Percentiles rank a stretch among this genome's conserved stretches.
phyloP scores from a whole-genome alignment of 2,888 invertebrate species.

The Amphipyra tragopoginis region DNA sequence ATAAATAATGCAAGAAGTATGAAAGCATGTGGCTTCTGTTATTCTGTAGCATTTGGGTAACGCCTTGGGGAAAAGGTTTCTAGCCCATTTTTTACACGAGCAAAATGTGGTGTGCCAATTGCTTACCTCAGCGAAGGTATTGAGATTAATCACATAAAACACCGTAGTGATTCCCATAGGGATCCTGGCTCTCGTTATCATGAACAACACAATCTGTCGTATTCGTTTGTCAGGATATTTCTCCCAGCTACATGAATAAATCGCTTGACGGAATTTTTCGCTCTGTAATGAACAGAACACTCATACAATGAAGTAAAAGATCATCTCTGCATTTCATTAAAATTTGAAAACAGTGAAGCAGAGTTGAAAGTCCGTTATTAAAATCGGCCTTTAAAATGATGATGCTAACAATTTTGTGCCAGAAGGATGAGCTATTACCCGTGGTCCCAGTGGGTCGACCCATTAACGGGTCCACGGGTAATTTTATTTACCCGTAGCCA shows the following conservation, averaged over 20 bases:
- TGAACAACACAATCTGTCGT: slow-evolving; percentile 73
- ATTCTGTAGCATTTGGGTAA: no score
- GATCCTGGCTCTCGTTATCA: slow-evolving; percentile 73
- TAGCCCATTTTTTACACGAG: slow-evolving; percentile 2
- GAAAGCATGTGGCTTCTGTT: neutral
- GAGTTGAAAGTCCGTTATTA: no score
- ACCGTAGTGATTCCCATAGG: slow-evolving; percentile 75
- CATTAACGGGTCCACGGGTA: no score
- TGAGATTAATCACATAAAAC: slow-evolving; percentile 75
- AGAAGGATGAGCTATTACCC: no score
- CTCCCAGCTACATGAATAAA: slow-evolving; percentile 81
- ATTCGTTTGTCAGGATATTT: slow-evolving; percentile 60
- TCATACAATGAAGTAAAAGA: neutral
- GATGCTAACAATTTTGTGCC: no score
- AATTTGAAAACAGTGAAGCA: no score
- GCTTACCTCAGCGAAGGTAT: slow-evolving; percentile 77
- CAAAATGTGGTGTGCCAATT: neutral
- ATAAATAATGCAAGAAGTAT: neutral
- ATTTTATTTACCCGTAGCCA: no score
- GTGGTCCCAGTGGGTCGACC: no score
- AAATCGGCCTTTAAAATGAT: no score
- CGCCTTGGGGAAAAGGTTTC: neutral
- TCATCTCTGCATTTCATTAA: neutral
- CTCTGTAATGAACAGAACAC: slow-evolving; percentile 62
- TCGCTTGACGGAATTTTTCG: slow-evolving; percentile 70